These are phyloP conservation scores for Amazona guildingii DNA, from an alignment of 2,113 vertebrate species.

Conservation along the genomic window DNA sequence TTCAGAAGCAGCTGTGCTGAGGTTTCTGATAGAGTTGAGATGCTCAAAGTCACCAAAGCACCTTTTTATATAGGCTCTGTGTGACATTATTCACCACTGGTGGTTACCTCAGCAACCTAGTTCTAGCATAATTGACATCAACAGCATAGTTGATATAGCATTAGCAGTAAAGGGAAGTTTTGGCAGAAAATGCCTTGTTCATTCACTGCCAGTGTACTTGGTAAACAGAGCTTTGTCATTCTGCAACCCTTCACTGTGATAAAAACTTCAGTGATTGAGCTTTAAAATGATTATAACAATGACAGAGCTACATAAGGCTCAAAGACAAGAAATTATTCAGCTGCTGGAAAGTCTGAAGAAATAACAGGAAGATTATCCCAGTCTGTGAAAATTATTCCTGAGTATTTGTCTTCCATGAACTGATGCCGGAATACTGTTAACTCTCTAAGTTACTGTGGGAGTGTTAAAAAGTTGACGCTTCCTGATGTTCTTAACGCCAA, in stretches of 20 bases:
- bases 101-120: background rate
- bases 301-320: background rate
- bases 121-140: background rate
- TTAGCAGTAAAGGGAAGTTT: background rate
- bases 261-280: background rate
- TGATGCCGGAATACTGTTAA: background rate
- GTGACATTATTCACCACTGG: background rate
- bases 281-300: background rate
- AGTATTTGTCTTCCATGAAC: background rate
- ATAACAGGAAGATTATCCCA: background rate
- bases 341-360: background rate
- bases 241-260: background rate
- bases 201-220: background rate
- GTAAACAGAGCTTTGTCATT: background rate
- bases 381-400: background rate
- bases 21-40: background rate
- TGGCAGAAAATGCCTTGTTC: background rate
- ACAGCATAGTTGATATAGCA: background rate
- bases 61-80: background rate
- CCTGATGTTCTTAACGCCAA: background rate
- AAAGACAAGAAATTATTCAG: slow-evolving; percentile 5
- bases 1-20: background rate
- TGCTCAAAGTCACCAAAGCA: background rate
- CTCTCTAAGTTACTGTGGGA: background rate
- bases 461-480: background rate